phyloP scores from a whole-genome alignment of 1,140 invertebrate species.

The Drosophila repleta region DNA sequence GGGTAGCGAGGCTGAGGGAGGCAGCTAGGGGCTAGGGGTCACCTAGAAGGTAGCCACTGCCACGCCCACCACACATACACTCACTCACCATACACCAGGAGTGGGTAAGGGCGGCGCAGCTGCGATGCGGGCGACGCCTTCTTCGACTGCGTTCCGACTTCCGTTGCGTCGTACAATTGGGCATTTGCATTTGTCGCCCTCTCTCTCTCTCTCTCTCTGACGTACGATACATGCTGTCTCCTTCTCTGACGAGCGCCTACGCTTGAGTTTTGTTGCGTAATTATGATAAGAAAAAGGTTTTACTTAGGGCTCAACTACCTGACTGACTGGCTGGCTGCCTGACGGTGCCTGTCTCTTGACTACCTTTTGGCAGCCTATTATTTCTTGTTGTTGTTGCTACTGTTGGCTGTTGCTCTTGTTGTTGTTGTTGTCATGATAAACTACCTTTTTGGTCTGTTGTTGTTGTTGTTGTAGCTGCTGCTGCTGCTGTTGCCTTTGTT shows the following conservation, averaged over 20 bases:
- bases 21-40: not conserved
- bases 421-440: conserved; percentile 75
- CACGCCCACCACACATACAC: conserved; percentile 56
- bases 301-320: conserved; percentile 56
- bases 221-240: not conserved
- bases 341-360: conserved; percentile 10
- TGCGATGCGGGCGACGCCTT: conserved; percentile 63
- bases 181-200: conserved; percentile 67
- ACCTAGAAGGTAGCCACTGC: conserved; percentile 27
- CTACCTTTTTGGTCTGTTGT: conserved; percentile 54
- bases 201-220: not conserved
- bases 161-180: conserved; percentile 50
- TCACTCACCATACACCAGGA: not conserved
- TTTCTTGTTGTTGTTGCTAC: conserved; percentile 43
- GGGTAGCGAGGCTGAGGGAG: conserved; percentile 28
- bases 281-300: conserved; percentile 82
- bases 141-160: conserved; percentile 37
- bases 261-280: conserved; percentile 73
- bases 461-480: conserved; percentile 37
- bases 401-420: conserved; percentile 49
- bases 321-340: conserved; percentile 12
- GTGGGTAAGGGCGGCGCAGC: conserved; percentile 28
- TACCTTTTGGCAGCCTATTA: conserved; percentile 78
- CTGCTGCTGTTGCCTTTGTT: conserved; percentile 65
- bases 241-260: conserved; percentile 41